These are phyloP conservation scores for Cebidichthys violaceus DNA, from an alignment of 2,113 vertebrate species.

Conservation along the genomic window DNA sequence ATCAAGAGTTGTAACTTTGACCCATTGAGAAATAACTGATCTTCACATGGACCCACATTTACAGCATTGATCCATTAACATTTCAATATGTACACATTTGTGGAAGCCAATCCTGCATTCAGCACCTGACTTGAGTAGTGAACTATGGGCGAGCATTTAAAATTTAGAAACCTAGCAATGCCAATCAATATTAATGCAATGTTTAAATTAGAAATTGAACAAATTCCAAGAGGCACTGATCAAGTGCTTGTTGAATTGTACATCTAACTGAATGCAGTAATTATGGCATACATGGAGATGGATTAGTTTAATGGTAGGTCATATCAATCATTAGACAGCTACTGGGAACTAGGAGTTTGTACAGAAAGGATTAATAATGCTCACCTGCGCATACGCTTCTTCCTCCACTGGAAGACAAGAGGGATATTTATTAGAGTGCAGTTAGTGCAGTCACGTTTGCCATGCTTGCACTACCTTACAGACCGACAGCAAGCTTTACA, in stretches of 20 bases:
- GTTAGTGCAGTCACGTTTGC: fast-evolving
- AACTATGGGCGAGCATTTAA: background rate
- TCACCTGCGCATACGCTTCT: slow-evolving; percentile 98
- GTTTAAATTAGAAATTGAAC: background rate
- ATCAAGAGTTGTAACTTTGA: background rate
- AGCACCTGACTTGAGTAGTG: background rate
- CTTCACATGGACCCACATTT: background rate
- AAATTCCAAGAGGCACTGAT: background rate
- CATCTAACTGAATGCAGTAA: background rate
- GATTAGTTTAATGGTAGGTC: no score
- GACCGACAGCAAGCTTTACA: background rate
- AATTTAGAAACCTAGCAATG: background rate
- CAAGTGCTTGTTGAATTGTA: background rate
- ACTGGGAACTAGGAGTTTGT: background rate
- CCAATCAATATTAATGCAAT: background rate
- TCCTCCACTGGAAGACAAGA: slow-evolving; percentile 87
- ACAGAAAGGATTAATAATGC: slow-evolving; percentile 2
- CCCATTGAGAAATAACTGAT: background rate
- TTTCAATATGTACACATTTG: background rate
- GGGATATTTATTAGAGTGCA: background rate
- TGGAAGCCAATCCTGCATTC: no score
- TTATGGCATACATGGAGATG: background rate
- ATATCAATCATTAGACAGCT: no score
- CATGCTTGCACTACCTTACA: background rate
- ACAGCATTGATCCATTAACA: background rate